These are phyloP conservation scores for Athalia rosae DNA, from an alignment of 2,888 invertebrate genomes.

Conservation along the genomic window DNA sequence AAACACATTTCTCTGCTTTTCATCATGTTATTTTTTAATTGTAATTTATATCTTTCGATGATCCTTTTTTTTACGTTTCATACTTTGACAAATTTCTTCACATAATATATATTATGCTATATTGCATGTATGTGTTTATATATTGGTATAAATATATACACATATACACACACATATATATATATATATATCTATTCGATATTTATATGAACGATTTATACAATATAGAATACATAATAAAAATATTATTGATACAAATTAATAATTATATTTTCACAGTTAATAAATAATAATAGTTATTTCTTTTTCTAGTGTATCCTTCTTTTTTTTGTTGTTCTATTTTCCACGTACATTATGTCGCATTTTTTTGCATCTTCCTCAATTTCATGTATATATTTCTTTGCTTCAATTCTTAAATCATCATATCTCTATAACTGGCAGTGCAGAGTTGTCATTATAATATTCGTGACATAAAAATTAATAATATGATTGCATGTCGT, in stretches of 20 bases:
- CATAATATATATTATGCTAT: background rate
- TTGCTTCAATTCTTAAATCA: no score
- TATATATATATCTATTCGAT: background rate
- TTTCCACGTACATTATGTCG: no score
- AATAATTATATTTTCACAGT: background rate
- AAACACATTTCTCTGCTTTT: no score
- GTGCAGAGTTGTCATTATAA: slow-evolving; percentile 38
- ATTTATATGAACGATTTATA: background rate
- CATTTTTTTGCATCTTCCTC: no score
- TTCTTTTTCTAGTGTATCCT: background rate
- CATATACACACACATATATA: background rate
- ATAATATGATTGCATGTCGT: background rate
- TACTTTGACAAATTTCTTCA: no score
- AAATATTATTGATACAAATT: background rate
- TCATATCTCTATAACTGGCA: slow-evolving; percentile 13
- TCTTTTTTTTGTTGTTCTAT: no score
- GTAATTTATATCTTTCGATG: background rate
- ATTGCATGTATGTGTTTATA: background rate
- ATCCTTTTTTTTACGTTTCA: background rate
- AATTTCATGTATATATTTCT: no score
- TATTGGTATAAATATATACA: no score
- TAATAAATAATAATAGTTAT: background rate
- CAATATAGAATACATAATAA: background rate
- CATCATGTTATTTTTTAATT: background rate
- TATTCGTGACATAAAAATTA: background rate